Percentiles rank a stretch among this genome's conserved stretches.
Conservation (phyloP, 2,797 vertebrate genomes). For the Choloepus didactylus region DNA sequence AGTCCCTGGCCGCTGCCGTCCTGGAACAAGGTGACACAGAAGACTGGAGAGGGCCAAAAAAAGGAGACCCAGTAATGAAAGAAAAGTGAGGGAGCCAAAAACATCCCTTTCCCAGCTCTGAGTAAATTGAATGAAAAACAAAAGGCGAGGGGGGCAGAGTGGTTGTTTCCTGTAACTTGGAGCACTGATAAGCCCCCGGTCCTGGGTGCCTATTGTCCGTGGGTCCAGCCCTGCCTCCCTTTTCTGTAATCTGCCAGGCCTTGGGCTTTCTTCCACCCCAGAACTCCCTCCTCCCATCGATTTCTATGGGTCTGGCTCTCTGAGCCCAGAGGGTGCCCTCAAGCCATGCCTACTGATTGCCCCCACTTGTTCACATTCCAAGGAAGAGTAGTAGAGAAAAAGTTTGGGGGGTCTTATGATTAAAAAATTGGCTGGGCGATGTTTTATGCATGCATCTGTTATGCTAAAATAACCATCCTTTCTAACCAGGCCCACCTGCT, state of each 20-base stretch:
- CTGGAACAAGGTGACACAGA: not conserved
- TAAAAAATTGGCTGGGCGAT: conserved; percentile 86
- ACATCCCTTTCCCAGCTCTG: not conserved
- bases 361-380: conserved; percentile 13
- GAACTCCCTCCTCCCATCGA: not conserved
- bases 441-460: conserved; percentile 92
- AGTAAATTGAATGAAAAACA: not conserved
- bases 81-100: not conserved
- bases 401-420: conserved; percentile 82
- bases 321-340: not conserved
- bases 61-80: not conserved
- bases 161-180: not conserved
- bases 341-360: not conserved
- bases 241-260: not conserved
- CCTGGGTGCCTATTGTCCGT: accelerated
- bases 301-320: not conserved
- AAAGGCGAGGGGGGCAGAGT: not conserved
- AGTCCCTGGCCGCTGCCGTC: not conserved
- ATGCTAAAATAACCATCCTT: conserved; percentile 91
- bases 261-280: not conserved
- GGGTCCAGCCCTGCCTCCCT: not conserved
- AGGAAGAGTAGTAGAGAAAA: conserved; percentile 72
- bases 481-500: conserved; percentile 91
- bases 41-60: not conserved
- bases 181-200: not conserved